Conservation (phyloP, 2,113 vertebrate species). For the Chionis minor region DNA sequence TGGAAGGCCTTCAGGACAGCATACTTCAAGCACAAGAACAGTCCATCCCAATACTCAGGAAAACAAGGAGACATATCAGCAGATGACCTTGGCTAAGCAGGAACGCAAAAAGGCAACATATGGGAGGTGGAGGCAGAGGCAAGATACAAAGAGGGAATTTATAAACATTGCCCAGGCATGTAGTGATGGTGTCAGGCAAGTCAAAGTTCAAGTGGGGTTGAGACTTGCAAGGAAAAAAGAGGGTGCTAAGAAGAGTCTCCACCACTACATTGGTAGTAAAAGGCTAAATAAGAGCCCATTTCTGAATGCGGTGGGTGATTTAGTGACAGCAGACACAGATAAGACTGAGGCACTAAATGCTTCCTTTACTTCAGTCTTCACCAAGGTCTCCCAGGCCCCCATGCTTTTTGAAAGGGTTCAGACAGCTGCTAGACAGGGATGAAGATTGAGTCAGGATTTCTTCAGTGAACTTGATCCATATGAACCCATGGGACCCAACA, state of each 20-base stretch:
- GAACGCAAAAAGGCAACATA: not conserved
- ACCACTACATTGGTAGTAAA: not conserved
- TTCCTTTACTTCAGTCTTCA: not conserved
- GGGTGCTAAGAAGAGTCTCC: not conserved
- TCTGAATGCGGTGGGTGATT: not conserved
- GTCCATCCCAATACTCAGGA: not conserved
- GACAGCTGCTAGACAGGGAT: not conserved
- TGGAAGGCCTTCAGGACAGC: not conserved
- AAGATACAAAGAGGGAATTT: not conserved
- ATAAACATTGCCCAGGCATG: not conserved
- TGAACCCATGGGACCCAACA: not conserved
- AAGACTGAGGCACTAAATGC: not conserved
- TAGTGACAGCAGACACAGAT: not conserved
- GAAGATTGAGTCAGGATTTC: not conserved
- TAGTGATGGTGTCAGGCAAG: not conserved
- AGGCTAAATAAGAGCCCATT: not conserved
- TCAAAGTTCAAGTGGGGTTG: not conserved
- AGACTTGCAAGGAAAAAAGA: not conserved
- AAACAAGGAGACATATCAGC: not conserved
- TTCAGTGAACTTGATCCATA: not conserved
- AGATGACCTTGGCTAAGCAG: not conserved
- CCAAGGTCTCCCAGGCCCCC: not conserved
- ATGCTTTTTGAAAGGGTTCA: not conserved
- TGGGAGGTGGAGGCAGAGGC: not conserved
- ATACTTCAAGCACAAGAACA: not conserved